A percentile compares a stretch with the other conserved stretches of the same genome.
phyloP scores from a whole-genome alignment of 2,797 vertebrate species.

The Pantherophis vulpinus region DNA sequence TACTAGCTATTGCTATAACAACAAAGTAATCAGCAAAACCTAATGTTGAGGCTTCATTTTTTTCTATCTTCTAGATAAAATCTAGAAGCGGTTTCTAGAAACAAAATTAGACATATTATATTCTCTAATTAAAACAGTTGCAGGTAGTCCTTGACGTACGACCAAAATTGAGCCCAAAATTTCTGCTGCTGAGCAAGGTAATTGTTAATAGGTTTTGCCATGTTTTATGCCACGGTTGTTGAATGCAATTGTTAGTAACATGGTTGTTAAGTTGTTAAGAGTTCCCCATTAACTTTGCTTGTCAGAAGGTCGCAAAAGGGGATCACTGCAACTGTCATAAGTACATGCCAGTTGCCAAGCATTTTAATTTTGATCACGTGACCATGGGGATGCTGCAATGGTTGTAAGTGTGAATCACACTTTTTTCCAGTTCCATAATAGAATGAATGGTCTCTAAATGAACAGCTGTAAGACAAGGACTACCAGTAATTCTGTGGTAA shows the following conservation, averaged over 20 bases:
- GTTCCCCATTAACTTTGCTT: background rate
- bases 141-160: no score
- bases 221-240: background rate
- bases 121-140: background rate
- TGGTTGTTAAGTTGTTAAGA: no score
- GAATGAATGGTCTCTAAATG: background rate
- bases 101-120: background rate
- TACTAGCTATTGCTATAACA: background rate
- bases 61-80: background rate
- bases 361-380: background rate
- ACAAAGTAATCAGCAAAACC: background rate
- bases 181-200: background rate
- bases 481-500: background rate
- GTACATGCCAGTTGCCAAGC: background rate
- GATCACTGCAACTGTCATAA: background rate
- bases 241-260: background rate
- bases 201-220: background rate
- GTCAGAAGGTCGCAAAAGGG: background rate
- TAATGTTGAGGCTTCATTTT: background rate
- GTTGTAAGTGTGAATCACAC: background rate
- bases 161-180: background rate
- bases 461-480: background rate
- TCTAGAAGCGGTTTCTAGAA: background rate
- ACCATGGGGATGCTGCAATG: background rate
- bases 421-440: background rate